These are phyloP conservation scores for Crypturellus tataupa DNA, from an alignment of 2,797 vertebrate species.

Conservation along the genomic window DNA sequence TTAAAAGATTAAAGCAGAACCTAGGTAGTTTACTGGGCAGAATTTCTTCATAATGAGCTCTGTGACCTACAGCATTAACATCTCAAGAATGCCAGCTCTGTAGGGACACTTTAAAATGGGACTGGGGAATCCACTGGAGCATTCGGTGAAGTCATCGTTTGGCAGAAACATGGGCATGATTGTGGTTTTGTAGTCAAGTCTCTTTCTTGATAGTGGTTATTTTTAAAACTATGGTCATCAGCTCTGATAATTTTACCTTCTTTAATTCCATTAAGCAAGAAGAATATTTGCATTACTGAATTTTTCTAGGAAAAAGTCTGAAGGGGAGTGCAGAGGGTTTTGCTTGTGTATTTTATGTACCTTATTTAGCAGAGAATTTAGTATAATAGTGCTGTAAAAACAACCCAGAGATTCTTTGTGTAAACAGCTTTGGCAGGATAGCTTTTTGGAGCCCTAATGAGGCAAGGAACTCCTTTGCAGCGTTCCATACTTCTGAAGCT, in stretches of 20 bases:
- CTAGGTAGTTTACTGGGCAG: background rate
- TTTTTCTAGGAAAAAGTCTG: background rate
- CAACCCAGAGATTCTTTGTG: background rate
- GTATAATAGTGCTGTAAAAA: background rate
- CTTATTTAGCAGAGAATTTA: background rate
- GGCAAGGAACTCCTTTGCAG: background rate
- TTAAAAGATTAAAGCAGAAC: background rate
- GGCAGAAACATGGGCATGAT: background rate
- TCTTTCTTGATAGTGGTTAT: background rate
- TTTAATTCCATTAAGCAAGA: background rate
- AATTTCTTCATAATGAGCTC: background rate
- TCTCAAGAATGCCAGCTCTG: background rate
- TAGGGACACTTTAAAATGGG: background rate
- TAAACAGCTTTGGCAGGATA: background rate
- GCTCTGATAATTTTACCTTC: background rate
- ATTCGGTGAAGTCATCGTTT: background rate
- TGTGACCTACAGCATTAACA: background rate
- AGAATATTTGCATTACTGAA: background rate
- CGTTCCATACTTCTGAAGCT: background rate
- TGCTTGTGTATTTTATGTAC: rapidly evolving
- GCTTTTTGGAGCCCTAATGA: background rate
- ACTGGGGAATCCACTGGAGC: background rate
- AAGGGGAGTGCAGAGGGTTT: background rate
- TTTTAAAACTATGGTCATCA: background rate
- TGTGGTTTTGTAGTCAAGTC: background rate